These are phyloP conservation scores for Sylvicola fuscatus DNA, from an alignment of 2,888 invertebrate species.

Conservation along the genomic window DNA sequence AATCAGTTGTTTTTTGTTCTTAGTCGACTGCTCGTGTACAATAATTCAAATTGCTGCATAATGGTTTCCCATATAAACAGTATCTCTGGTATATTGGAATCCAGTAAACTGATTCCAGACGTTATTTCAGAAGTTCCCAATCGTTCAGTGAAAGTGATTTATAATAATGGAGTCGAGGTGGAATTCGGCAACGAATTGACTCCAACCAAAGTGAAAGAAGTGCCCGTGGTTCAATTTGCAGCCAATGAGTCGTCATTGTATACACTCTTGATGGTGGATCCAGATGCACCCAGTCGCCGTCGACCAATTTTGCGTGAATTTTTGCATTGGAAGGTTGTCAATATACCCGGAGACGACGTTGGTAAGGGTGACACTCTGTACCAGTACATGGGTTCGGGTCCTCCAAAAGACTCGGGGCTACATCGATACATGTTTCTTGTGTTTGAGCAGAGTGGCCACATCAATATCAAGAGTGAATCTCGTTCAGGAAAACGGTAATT, in stretches of 20 bases:
- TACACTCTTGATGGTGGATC: slow-evolving; percentile 36
- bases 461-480: slow-evolving; percentile 11
- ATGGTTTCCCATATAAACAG: slow-evolving; percentile 15
- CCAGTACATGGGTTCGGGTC: slow-evolving; percentile 67
- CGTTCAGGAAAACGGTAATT: too few relatives aligned
- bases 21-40: too few relatives aligned
- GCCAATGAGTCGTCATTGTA: slow-evolving; percentile 13
- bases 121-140: slow-evolving; percentile 39
- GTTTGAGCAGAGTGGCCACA: slow-evolving; percentile 41
- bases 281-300: slow-evolving; percentile 74
- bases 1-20: too few relatives aligned
- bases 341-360: slow-evolving; percentile 56
- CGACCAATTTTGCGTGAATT: slow-evolving; percentile 67
- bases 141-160: slow-evolving; percentile 26
- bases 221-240: slow-evolving; percentile 16
- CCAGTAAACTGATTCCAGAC: slow-evolving; percentile 42
- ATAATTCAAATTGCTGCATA: slow-evolving; percentile 27
- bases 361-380: slow-evolving; percentile 50
- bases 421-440: slow-evolving; percentile 65
- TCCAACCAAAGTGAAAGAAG: slow-evolving; percentile 34
- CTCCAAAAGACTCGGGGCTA: slow-evolving; percentile 50
- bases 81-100: neutral
- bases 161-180: slow-evolving; percentile 23
- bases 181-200: slow-evolving; percentile 50
- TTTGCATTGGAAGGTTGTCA: slow-evolving; percentile 81